Base-by-base conservation (phyloP, 2,888 invertebrate genomes). In the Notodonta dromedarius region DNA sequence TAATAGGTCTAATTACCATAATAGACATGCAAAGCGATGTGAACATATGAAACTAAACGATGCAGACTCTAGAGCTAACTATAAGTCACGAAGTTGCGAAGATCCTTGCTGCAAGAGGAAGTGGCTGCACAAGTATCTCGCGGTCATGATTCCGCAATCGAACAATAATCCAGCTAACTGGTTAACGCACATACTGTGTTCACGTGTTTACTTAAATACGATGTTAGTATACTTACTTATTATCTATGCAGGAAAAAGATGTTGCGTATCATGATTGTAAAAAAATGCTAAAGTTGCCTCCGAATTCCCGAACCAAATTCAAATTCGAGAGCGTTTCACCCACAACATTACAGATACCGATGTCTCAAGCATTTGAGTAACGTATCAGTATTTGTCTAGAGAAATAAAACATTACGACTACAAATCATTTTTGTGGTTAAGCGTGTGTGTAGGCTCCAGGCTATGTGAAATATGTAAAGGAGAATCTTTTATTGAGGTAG, bases 81-180 rank as follows among this genome's bases (percentile, higher is more conserved):
- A 77, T 71, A 78, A 76, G 78, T 82, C 80, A 82, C 80, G 80
- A 79, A 72, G 67, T 71, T 73, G 69, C 69, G 61, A 74, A 65
- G 75, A 78, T 79, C 79, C 82, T 83, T 77, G 82, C 76, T 62
- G 64, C 65, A 78, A 70, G 70, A 85, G 84, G 84, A 86, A 83
- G 80, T 78, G 67, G 61, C 63, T 65, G 63, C 70, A 74, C 70
- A 70, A 69, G 68, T 66, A 73, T 72, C 68, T 78, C 71, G 73
- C 72, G 70, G 77, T 81, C 80, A 80, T 86, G 82, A 83, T 79
- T 81, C 67, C 64, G 77, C 79, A 78, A 79, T 81, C 79, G 73
- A 77, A 78, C 79, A 76, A 76, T 81, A 78, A 83, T 84, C 76
- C 81, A 78, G 76, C 72, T 73, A 77, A 78, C 79, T 82, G 70